Conservation (phyloP, 2,113 vertebrate genomes). For the Gymnocephalus cernua region DNA sequence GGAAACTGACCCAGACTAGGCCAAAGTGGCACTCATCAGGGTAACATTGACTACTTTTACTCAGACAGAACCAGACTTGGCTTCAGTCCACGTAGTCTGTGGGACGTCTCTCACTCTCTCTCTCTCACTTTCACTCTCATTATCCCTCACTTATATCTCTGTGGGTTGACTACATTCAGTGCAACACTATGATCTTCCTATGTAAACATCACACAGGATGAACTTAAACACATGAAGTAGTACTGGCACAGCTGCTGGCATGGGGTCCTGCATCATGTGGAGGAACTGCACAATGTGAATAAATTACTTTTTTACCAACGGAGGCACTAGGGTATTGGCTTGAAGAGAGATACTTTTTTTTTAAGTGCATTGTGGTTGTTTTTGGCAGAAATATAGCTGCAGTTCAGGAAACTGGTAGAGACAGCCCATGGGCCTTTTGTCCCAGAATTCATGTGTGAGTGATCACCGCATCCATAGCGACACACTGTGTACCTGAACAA, state of each 20-base stretch:
- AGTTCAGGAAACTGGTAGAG: conserved; percentile 53
- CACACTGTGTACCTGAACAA: conserved; percentile 79
- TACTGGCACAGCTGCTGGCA: conserved; percentile 50
- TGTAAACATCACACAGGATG: conserved; percentile 66
- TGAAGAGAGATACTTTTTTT: conserved; percentile 14
- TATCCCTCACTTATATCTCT: conserved; percentile 27
- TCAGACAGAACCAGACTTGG: conserved; percentile 59
- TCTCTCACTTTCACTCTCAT: conserved; percentile 15
- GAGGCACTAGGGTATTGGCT: conserved; percentile 30
- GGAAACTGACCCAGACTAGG: conserved; percentile 72
- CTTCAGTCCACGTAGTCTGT: conserved; percentile 27
- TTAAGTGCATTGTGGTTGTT: conserved; percentile 53
- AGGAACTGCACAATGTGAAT: conserved; percentile 49
- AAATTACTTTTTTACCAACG: conserved; percentile 60
- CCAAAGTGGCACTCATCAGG: conserved; percentile 75
- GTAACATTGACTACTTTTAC: conserved; percentile 76
- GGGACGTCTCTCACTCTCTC: conserved; percentile 23
- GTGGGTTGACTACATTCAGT: conserved; percentile 53
- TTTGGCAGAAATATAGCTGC: conserved; percentile 56
- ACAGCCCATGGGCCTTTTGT: conserved; percentile 70
- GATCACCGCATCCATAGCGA: conserved; percentile 77
- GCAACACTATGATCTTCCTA: conserved; percentile 41
- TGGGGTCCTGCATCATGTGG: conserved; percentile 54
- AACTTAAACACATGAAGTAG: conserved; percentile 55
- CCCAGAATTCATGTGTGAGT: conserved; percentile 71